Evolutionary conservation across 92 coral and sea anemone genomes (phyloP), one percentile per base, ranked within the genome.

Genomic region (Porites lobata): DNA sequence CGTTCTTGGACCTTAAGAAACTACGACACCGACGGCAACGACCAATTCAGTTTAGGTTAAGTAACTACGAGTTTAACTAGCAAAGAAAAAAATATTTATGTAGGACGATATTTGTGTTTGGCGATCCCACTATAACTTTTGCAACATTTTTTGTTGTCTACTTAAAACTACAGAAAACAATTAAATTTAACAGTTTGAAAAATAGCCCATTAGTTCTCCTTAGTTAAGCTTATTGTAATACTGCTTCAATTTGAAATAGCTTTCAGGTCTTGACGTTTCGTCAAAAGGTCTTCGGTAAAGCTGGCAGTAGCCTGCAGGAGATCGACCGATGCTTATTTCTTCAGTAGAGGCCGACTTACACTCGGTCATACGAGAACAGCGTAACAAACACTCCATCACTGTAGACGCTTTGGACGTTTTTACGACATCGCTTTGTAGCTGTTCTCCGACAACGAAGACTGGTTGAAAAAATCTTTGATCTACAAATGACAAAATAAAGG

Each of bases 351-450:
- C 69, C 11, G 69, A 65, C 21, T 65, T 65, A 10, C 69, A 65
- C 0, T 65, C 69, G 9, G 69, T 8, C 69, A 65, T 18, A 14
- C 32, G 24, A 38, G 69, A 65, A n/a, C 69, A 65, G 69, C 69
- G 69, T 18, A 65, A 65, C 69, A 65, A 18, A 65, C 69, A 65
- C 24, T 65, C 69, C 69, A 65, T 65, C 38, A 65, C 69, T 8
- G 26, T 65, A 65, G 21, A 65, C 10, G 69, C 29, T 21, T 22
- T 8, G 69, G 21, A 65, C 21, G 69, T 26, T 8, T 22, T 21
- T n/a, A 65, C 11, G 21, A 65, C 6, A 8, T 65, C 26, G 9
- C 3, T 26, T 65, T 65, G 22, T 14, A 1, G 24, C 21, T 65
- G 11, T 5, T 18, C 21, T 65, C 21, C 24, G 7, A 26, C 10